Evolutionary conservation across 2,113 vertebrate species (phyloP), one percentile per base, ranked within the genome.

Genomic region (Albula glossodonta): DNA sequence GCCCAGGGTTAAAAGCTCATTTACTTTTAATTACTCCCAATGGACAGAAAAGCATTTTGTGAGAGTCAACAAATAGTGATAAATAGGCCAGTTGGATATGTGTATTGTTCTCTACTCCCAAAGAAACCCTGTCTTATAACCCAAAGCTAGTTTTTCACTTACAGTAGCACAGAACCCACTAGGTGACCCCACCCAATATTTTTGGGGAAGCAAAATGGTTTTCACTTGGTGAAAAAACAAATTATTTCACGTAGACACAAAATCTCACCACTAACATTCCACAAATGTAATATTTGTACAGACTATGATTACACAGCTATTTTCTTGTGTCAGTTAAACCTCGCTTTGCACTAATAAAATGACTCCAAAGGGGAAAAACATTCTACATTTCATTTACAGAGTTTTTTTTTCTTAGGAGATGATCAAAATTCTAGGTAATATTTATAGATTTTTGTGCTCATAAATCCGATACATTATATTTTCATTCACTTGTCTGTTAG

Each of bases 1-100:
- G 94, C 92, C 91, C 92, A 93, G 93, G 94, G 95, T 96, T 94
- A 96, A 95, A 93, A 91, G 92, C 92, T 93, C 86, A 87, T 94
- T 94, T 94, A 90, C 87, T 89, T 89, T 91, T 95, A 95, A 96
- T 94, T 94, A 95, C 92, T 94, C 95, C 93, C 88, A 53, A 13
- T 83, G 92, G 89, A 86, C 12, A 17, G 51, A 7, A 52, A 51
- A 84, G 89, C 87, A 89, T 89, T 90, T 88, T 89, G 92, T 94
- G 91, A 92, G 91, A 90, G 92, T 92, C 92, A 92, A 93, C 92
- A 91, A 93, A 94, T 92, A 94, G 90, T 95, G 95, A 96, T 94
- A 93, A 91, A 95, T 95, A 93, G 90, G 92, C 66, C 88, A 87
- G 92, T 90, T 90, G 92, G 91, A 91, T 22, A 86, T 93, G 91